Conservation (phyloP, 2,797 vertebrate genomes). For the Eulemur coronatus region DNA sequence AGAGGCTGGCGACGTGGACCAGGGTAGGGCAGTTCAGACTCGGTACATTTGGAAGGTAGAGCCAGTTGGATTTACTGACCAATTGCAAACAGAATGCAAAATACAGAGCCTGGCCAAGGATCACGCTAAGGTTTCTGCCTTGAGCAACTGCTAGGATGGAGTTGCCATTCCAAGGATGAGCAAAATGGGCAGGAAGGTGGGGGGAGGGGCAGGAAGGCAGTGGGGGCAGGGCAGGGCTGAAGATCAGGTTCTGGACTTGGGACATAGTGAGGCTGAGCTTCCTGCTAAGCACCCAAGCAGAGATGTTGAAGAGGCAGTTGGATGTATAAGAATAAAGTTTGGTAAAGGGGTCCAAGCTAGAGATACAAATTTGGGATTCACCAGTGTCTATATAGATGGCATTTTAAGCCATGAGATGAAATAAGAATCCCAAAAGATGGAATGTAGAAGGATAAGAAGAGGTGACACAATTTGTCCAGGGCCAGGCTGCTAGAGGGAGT, state of each 20-base stretch:
- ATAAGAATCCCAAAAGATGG: not conserved
- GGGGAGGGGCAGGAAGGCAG: not conserved
- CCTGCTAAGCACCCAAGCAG: not conserved
- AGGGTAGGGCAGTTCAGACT: not conserved
- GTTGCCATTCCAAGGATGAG: not conserved
- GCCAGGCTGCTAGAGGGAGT: not conserved
- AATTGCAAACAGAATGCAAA: not conserved
- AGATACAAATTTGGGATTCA: not conserved
- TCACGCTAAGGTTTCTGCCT: not conserved
- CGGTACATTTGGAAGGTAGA: not conserved
- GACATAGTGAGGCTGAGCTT: not conserved
- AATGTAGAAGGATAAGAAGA: not conserved
- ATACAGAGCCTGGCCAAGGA: not conserved
- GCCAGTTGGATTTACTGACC: not conserved
- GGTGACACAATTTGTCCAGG: not conserved
- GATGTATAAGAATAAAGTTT: not conserved
- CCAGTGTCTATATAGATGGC: not conserved
- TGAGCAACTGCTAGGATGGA: not conserved
- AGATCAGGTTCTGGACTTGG: not conserved
- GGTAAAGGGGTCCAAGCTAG: not conserved
- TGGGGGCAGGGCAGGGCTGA: no score
- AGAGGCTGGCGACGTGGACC: not conserved
- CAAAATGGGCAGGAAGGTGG: not conserved
- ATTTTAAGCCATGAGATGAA: not conserved
- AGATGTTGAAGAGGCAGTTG: not conserved